Base-by-base conservation (phyloP, 2,113 vertebrate genomes). In the Tichodroma muraria region DNA sequence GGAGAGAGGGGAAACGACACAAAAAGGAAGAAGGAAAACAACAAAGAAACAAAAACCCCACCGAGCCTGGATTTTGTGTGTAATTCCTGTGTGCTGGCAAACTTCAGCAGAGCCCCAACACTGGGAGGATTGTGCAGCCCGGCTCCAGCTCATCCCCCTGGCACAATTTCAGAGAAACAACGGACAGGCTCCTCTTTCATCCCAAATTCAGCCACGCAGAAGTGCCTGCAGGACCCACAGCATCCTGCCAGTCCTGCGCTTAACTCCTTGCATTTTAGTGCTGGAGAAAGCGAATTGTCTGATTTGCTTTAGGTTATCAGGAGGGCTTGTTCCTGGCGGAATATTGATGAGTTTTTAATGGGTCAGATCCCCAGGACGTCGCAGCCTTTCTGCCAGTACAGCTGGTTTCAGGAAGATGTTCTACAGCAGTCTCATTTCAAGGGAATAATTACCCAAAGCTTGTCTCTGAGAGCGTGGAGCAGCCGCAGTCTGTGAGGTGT, bases 271-370 rank as follows among this genome's bases (percentile, higher is more conserved):
- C 21, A 1, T 27, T 80, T 23, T 6, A 20, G 35, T 3, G 12
- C 30, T 15, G 25, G 49, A 4, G 18, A 5, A 24, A 49, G n/a
- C 0, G 0, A 6, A 1, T 24, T 40, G 38, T 44, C 50, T 22
- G 21, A 2, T 50, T 65, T 16, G 42, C 57, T 65, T 20, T 4
- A 6, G 27, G 6, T 30, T 9, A 5, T 11, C 35, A 2, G 44
- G 28, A n/a, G 33, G 8, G 28, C 3, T 47, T 21, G 11, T 13
- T 25, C 8, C 18, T 4, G 33, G 30, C 50, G 50, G 15, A 23
- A 8, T 12, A 6, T 1, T 11, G 7, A 3, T 6, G 14, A 7
- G 22, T 11, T 16, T 49, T 25, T 12, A 17, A 25, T 1, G 12
- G 59, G 5, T 31, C 27, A 15, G 0, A 59, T 9, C 44, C 40